Evolutionary conservation across 2,888 invertebrate genomes (phyloP), one percentile per base, ranked within the genome.

Genomic region (Acleris emargana): DNA sequence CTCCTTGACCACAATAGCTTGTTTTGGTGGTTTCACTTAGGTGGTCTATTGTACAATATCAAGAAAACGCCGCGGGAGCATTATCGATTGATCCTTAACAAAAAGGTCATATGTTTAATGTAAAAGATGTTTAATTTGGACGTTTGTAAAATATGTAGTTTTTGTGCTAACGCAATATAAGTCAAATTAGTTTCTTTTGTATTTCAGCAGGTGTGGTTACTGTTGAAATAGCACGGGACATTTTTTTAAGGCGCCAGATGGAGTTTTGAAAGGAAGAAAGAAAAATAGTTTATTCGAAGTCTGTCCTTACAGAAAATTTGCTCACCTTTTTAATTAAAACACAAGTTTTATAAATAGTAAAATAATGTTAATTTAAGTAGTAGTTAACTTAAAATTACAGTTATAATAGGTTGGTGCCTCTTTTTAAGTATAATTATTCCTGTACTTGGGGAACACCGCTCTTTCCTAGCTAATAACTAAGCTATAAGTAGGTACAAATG

Each of bases 111-210:
- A 60, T 45, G 59, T 54, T 16, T 7, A n/a, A 13, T 2, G n/a
- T 42, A 17, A 7, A 7, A 16, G 4, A 3, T 16, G 38, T 58
- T 5, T 1, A 20, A 22, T 59, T 49, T 20, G 4, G 53, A 9
- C 49, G 1, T 59, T 59, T 62, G 38, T 13, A n/a, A 25, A 16
- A 20, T 18, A 18, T 49, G 16, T 11, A 9, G n/a, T 5, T 13
- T 5, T 66, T 54, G 55, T 67, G 53, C 58, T 59, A 72, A 67
- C 66, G 78, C 77, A 84, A 86, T 86, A 78, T 76, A 80, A 82
- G 75, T 78, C 80, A 80, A 86, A 87, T 86, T 87, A 87, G 86
- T 70, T 62, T 47, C 68, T 72, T 77, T 86, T 86, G 83, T 85
- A 68, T 58, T 1, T 22, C n/a, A 60, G 77, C 82, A 83, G 82